Conservation (phyloP, 1,140 invertebrate species). For the Ridgeia piscesae region DNA sequence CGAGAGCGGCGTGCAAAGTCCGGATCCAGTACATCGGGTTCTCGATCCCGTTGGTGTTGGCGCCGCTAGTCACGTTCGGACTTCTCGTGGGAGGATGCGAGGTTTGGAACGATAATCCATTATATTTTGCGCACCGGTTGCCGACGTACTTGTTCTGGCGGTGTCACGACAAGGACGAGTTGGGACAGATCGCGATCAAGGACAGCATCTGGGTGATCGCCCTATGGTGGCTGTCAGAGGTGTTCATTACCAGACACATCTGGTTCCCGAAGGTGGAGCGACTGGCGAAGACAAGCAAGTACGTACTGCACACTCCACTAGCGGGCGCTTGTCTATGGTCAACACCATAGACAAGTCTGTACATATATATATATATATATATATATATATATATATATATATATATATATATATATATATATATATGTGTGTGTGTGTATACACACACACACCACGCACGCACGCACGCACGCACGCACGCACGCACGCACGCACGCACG, state of each 20-base stretch:
- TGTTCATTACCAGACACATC: conserved; percentile 95
- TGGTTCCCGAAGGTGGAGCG: conserved; percentile 98
- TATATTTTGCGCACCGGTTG: background rate
- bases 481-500: too few species aligned
- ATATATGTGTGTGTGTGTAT: too few species aligned
- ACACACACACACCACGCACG: too few species aligned
- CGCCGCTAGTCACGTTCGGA: conserved; percentile 45
- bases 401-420: too few species aligned
- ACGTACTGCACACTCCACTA: background rate
- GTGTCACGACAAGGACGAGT: background rate
- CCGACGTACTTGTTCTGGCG: background rate
- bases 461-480: too few species aligned
- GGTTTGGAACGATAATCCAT: conserved; percentile 16
- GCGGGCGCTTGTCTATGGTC: background rate
- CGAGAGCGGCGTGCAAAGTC: conserved; percentile 51
- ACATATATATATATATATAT: too few species aligned
- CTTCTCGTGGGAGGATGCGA: conserved; percentile 41
- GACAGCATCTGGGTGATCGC: background rate
- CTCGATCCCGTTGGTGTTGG: conserved; percentile 34
- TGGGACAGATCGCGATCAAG: background rate
- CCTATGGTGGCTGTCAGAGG: conserved; percentile 88
- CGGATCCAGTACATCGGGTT: conserved; percentile 50
- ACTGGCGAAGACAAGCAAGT: conserved; percentile 90
- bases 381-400: too few species aligned
- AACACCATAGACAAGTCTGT: too few species aligned